Evolutionary conservation across 2,888 invertebrate genomes (phyloP).

Genomic region (Andrena bucephala): DNA sequence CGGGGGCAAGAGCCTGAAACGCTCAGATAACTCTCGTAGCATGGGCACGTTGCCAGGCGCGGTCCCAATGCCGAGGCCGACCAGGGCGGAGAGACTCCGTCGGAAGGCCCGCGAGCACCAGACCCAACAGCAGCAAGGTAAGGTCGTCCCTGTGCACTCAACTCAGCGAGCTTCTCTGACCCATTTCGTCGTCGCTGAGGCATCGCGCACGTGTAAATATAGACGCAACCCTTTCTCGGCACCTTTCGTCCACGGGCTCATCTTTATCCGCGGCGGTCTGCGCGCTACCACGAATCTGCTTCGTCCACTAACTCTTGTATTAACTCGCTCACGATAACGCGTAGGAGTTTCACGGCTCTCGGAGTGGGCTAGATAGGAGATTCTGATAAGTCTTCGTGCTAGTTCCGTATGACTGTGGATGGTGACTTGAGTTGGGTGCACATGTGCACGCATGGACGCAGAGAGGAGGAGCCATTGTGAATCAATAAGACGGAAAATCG

Average conservation of each 20-base stretch:
- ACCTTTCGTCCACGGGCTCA: not conserved
- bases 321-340: not conserved
- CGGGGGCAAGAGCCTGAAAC: conserved; percentile 81
- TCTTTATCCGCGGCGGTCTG: not conserved
- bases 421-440: conserved; percentile 81
- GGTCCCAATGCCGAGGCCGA: conserved; percentile 79
- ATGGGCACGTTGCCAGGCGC: conserved; percentile 84
- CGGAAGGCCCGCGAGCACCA: conserved; percentile 83
- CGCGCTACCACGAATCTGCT: not conserved
- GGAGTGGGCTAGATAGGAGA: not conserved
- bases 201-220: not conserved
- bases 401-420: conserved; percentile 13
- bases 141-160: conserved; percentile 77
- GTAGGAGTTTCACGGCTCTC: too few species aligned
- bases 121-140: conserved; percentile 81
- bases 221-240: not conserved
- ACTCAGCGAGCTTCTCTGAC: conserved; percentile 62
- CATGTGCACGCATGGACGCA: conserved; percentile 78
- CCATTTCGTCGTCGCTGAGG: not conserved
- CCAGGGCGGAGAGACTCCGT: conserved; percentile 82
- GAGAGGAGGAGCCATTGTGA: conserved; percentile 81
- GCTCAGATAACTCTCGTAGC: conserved; percentile 84
- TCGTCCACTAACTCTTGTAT: not conserved
- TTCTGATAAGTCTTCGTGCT: not conserved
- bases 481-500: conserved; percentile 75